These are phyloP conservation scores for Romanogobio albipinnatus DNA, from an alignment of 2,113 vertebrate species.

Conservation along the genomic window DNA sequence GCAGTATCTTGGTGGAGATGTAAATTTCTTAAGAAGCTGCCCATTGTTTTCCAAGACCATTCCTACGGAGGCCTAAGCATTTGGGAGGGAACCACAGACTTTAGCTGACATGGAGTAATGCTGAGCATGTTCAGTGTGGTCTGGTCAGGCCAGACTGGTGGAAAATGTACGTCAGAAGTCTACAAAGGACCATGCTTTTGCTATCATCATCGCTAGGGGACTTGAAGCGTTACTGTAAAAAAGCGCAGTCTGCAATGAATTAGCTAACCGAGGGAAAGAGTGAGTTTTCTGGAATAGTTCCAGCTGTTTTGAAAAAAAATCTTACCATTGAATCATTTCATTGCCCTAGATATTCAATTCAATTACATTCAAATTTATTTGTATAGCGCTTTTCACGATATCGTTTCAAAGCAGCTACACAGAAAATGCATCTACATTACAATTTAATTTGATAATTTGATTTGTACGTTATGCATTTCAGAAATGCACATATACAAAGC, in stretches of 20 bases:
- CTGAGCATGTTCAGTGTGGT: conserved; percentile 39
- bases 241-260: conserved; percentile 64
- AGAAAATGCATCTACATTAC: no score
- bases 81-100: conserved; percentile 13
- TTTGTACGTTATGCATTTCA: no score
- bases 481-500: no score
- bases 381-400: no score
- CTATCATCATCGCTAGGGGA: conserved; percentile 59
- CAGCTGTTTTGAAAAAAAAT: conserved; percentile 1
- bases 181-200: conserved; percentile 55
- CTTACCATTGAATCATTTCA: neutral
- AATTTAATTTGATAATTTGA: no score
- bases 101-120: conserved; percentile 29
- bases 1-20: conserved; percentile 26
- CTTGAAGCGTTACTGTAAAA: conserved; percentile 63
- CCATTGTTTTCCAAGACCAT: conserved; percentile 31
- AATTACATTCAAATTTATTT: no score
- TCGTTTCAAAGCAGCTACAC: no score
- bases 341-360: neutral
- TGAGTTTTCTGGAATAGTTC: conserved; percentile 46
- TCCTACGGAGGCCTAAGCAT: conserved; percentile 39
- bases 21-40: conserved; percentile 2
- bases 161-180: conserved; percentile 69
- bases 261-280: conserved; percentile 65
- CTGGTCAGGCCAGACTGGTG: conserved; percentile 56